Evolutionary conservation across 2,888 invertebrate genomes (phyloP).

Genomic region (Koerneria pararmatus): DNA sequence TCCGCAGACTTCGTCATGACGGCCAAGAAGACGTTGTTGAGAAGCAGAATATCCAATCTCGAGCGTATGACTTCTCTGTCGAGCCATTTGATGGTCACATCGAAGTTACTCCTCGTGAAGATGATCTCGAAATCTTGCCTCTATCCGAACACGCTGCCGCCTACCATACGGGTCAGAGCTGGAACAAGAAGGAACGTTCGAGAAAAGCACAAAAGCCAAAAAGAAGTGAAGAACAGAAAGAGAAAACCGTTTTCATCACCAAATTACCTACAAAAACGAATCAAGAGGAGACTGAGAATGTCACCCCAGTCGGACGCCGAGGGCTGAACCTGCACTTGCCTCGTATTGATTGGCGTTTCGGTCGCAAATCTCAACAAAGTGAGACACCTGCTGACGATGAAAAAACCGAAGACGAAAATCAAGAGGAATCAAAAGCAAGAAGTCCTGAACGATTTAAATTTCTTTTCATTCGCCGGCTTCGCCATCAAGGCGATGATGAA

Average conservation of each 20-base stretch:
- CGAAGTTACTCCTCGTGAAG: conserved; percentile 16
- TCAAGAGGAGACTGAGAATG: not conserved
- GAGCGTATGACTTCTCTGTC: conserved; percentile 7
- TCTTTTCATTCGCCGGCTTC: too few species aligned
- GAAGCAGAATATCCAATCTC: conserved; percentile 8
- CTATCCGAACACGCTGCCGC: conserved; percentile 8
- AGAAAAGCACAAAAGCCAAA: too few species aligned
- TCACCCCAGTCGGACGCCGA: too few species aligned
- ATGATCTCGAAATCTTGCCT: conserved; percentile 13
- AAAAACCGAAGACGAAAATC: too few species aligned
- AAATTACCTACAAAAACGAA: conserved; percentile 14
- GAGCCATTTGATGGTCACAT: conserved; percentile 11
- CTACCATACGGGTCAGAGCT: conserved; percentile 16
- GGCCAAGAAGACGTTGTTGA: conserved; percentile 14
- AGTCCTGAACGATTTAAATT: too few species aligned
- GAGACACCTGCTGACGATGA: too few species aligned
- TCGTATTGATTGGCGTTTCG: too few species aligned
- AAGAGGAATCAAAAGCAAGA: too few species aligned
- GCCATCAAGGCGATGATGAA: conserved; percentile 17
- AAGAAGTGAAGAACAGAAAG: too few species aligned
- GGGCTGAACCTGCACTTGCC: too few species aligned
- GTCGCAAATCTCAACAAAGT: too few species aligned
- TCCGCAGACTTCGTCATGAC: conserved; percentile 4
- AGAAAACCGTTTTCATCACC: conserved; percentile 13
- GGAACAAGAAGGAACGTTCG: conserved; percentile 13